Base-by-base conservation (phyloP, 1,140 invertebrate species). In the Drosophila varians region DNA sequence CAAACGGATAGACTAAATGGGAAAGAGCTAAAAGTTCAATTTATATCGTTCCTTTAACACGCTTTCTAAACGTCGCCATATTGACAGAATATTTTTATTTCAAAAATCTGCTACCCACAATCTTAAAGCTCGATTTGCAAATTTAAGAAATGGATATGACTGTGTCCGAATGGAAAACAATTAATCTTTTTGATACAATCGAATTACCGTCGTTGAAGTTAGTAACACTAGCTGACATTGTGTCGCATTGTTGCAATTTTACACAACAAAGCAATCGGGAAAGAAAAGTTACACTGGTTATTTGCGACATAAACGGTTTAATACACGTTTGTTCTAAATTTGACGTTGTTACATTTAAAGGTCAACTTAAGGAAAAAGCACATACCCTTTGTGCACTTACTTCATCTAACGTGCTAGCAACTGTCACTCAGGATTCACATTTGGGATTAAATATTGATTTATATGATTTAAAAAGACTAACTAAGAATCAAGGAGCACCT, bases 101-200 rank as follows among this genome's bases (percentile, higher is more conserved):
- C n/a, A n/a, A n/a, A n/a, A n/a, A n/a, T n/a, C n/a, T n/a, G n/a
- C n/a, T n/a, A n/a, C n/a, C n/a, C n/a, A n/a, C n/a, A n/a, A n/a
- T n/a, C n/a, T n/a, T n/a, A n/a, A n/a, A n/a, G n/a, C n/a, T n/a
- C n/a, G n/a, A n/a, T n/a, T n/a, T n/a, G n/a, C n/a, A n/a, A n/a
- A 26, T 26, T 26, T 26, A 7, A 28, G 69, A n/a, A 52, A 54
- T 55, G 36, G 61, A 55, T 34, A 64, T 62, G 43, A 77, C 60
- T 55, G 69, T 87, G 1, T 48, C 82, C 1, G 82, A 86, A 43
- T 86, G 82, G 82, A 80, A 86, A 53, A 87, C 48, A 26, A 46
- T 80, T 0, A 47, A 77, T 23, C 42, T 87, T 5, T 88, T 87
- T 3, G 18, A 64, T 40, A 61, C 58, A 36, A 42, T 34, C 5